Percentiles rank a stretch among this genome's conserved stretches.
phyloP scores from a whole-genome alignment of 1,140 invertebrate genomes.

The Stegodyphus mimosarum region DNA sequence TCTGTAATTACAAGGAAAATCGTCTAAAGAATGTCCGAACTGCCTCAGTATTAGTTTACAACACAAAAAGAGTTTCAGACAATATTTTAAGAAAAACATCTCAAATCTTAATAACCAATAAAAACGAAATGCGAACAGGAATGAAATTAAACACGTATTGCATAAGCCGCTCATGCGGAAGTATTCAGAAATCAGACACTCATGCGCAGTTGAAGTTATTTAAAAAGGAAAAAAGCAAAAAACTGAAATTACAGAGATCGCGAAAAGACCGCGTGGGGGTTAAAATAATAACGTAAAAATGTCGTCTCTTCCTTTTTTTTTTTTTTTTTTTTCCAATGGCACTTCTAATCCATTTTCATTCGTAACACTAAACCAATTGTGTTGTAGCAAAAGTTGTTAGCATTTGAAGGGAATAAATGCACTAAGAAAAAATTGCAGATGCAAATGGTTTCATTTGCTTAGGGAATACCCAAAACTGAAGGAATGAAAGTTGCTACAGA shows the following conservation, averaged over 20 bases:
- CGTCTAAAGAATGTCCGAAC: too few relatives aligned
- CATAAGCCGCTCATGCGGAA: too few relatives aligned
- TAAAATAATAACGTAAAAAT: too few relatives aligned
- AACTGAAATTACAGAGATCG: neutral
- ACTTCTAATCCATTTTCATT: slow-evolving; percentile 52
- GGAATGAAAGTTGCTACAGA: slow-evolving; percentile 30
- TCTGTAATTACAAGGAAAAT: too few relatives aligned
- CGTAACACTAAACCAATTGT: slow-evolving; percentile 51
- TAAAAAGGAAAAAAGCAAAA: neutral
- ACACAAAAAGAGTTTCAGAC: too few relatives aligned
- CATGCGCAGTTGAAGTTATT: neutral
- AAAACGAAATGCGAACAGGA: too few relatives aligned
- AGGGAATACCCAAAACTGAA: slow-evolving; percentile 49
- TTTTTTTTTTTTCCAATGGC: slow-evolving; percentile 11
- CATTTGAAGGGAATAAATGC: slow-evolving; percentile 18
- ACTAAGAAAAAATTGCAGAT: slow-evolving; percentile 38
- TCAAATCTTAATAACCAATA: too few relatives aligned
- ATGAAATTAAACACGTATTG: too few relatives aligned
- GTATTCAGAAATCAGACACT: too few relatives aligned
- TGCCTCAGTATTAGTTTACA: too few relatives aligned
- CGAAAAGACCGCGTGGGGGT: neutral
- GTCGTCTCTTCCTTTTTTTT: too few relatives aligned
- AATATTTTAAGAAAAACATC: too few relatives aligned
- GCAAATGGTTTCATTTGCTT: slow-evolving; percentile 53
- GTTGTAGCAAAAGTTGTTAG: slow-evolving; percentile 32